Percentiles rank a stretch among this genome's conserved stretches.
Evolutionary conservation across 2,888 invertebrate genomes (phyloP).

Genomic region (Rhyacophila evoluta): DNA sequence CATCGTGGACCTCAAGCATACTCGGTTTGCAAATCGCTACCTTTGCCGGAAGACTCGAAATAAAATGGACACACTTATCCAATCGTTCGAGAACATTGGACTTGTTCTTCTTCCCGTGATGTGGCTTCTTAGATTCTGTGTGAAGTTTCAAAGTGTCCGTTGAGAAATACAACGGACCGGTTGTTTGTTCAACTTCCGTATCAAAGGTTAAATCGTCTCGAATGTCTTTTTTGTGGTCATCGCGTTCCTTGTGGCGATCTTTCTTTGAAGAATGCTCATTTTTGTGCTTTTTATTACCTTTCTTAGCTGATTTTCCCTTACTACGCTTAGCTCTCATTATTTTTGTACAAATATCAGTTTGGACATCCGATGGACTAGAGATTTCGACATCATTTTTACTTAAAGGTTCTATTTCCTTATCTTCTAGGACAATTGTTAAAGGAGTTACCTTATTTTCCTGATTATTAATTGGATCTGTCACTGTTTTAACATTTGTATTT

Average conservation of each 20-base stretch:
- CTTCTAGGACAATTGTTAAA: neutral
- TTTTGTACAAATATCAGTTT: neutral
- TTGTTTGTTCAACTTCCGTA: neutral
- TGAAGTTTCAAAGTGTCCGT: slow-evolving; percentile 35
- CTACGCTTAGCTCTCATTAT: neutral
- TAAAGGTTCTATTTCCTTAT: neutral
- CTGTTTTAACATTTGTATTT: no score
- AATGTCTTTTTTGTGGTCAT: slow-evolving; percentile 29
- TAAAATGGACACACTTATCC: slow-evolving; percentile 37
- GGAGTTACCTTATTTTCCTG: no score
- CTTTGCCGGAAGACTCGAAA: slow-evolving; percentile 35
- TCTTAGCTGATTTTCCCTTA: neutral
- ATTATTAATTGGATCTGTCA: no score
- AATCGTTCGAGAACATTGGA: slow-evolving; percentile 11
- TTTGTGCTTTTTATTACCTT: slow-evolving; percentile 35
- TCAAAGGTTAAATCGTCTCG: slow-evolving; percentile 33
- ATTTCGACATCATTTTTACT: neutral
- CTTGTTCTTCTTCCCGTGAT: neutral
- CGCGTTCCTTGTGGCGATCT: slow-evolving; percentile 35
- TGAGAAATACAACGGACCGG: slow-evolving; percentile 37
- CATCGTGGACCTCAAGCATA: neutral
- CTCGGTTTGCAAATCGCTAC: neutral
- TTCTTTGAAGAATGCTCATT: slow-evolving; percentile 40
- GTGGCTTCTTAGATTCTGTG: neutral
- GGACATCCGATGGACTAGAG: neutral